phyloP scores from a whole-genome alignment of 2,113 vertebrate species.

The Chrysochloris asiatica region DNA sequence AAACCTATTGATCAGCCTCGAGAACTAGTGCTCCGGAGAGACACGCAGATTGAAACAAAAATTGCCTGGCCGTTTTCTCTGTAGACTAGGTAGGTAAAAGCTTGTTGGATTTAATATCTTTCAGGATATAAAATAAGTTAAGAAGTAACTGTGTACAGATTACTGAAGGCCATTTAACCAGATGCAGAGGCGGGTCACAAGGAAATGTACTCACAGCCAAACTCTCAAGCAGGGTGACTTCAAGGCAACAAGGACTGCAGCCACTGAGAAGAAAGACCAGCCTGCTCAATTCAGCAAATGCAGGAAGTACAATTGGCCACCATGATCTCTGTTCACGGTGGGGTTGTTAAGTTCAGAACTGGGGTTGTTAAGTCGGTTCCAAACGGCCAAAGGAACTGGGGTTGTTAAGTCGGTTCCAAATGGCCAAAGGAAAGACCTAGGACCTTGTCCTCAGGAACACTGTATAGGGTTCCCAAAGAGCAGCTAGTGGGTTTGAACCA shows the following conservation, averaged over 20 bases:
- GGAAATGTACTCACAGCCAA: conserved; percentile 27
- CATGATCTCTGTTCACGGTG: not conserved
- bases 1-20: conserved; percentile 92
- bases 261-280: not conserved
- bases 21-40: conserved; percentile 87
- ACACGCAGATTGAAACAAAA: conserved; percentile 88
- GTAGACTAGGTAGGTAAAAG: conserved; percentile 84
- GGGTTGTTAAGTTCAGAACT: too few relatives aligned
- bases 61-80: conserved; percentile 84
- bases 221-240: conserved; percentile 6
- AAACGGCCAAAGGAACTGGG: too few relatives aligned
- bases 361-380: too few relatives aligned
- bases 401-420: too few relatives aligned
- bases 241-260: not conserved
- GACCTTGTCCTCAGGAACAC: not conserved
- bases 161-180: conserved; percentile 81
- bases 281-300: not conserved
- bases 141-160: conserved; percentile 76
- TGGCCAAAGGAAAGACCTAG: not conserved
- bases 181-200: conserved; percentile 69
- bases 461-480: too few relatives aligned
- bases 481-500: too few relatives aligned
- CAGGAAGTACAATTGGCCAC: not conserved
- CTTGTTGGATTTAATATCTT: conserved; percentile 89
- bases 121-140: conserved; percentile 85